phyloP scores from a whole-genome alignment of 2,888 invertebrate species.

The Aporophyla lueneburgensis region DNA sequence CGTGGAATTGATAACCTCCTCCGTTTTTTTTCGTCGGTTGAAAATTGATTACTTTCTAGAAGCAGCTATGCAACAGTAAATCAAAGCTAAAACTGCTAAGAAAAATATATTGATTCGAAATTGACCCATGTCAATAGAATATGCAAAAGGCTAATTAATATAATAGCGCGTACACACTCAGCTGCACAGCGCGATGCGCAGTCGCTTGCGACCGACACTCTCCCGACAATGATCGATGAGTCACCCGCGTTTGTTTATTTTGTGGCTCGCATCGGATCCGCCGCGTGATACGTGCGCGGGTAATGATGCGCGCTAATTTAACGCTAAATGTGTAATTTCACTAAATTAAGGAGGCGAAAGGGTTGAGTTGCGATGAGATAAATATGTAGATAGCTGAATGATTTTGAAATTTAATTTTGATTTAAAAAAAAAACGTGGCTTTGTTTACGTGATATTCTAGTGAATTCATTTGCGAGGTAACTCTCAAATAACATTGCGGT shows the following conservation, averaged over 20 bases:
- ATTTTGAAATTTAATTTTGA: neutral
- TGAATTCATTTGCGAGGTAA: too few species aligned
- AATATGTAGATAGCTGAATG: conserved; percentile 20
- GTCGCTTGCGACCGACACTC: conserved; percentile 34
- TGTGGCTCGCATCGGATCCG: conserved; percentile 13
- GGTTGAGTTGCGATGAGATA: conserved; percentile 26
- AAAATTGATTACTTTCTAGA: too few species aligned
- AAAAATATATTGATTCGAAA: neutral
- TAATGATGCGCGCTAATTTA: conserved; percentile 59
- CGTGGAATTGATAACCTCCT: too few species aligned
- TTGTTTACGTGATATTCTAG: neutral
- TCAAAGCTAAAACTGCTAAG: neutral
- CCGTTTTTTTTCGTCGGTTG: too few species aligned
- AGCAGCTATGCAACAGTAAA: neutral
- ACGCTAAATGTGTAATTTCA: conserved; percentile 42
- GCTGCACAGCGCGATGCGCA: conserved; percentile 19
- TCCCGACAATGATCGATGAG: conserved; percentile 72
- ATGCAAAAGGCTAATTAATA: conserved; percentile 20
- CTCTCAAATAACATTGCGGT: neutral
- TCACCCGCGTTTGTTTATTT: conserved; percentile 50
- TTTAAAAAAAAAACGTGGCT: neutral
- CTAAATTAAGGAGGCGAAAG: conserved; percentile 35
- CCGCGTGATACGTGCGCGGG: conserved; percentile 41
- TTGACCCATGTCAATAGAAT: neutral
- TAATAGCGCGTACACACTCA: conserved; percentile 29